Base-by-base conservation (phyloP, 2,797 vertebrate genomes). In the Macropodus opercularis region DNA sequence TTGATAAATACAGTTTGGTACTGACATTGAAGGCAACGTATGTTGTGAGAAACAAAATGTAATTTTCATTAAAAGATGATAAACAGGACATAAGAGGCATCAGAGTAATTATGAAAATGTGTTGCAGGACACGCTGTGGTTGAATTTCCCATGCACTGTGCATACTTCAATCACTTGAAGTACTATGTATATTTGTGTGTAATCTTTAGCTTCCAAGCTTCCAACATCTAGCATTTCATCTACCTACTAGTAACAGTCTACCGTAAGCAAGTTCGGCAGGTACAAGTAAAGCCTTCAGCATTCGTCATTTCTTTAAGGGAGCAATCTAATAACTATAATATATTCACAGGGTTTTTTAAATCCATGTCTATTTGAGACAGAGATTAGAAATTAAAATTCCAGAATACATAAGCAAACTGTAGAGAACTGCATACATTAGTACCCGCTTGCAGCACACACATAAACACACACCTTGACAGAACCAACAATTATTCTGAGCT, bases 1-100 rank as follows among this genome's bases (percentile, higher is more conserved):
- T 64, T 62, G 49, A 84, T 63, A 80, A 73, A 85, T 36, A 36
- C 36, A 73, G 35, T 78, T 67, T 41, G 31, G 36, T 62, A 19
- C 35, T 1, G 26, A 51, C 26, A 64, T 23, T 27, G 44, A 36
- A 36, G 5, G 59, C 39, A 40, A 32, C 4, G 50, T n/a, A 18
- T 59, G 54, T 42, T 18, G 36, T 5, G 15, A 22, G 14, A 48
- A 48, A 10, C 4, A 53, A 4, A 53, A 15, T 34, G 24, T 38
- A 18, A 36, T 40, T 23, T 9, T 9, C n/a, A n/a, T n/a, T n/a
- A n/a, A n/a, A n/a, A n/a, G n/a, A n/a, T n/a, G n/a, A n/a, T n/a
- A n/a, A n/a, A n/a, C n/a, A n/a, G 1, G 23, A 12, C 18, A 36
- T 12, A 46, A 19, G 40, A 1, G 15, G 32, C 40, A 4, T 23